These are phyloP conservation scores for Ophioninae sp. DNA, from an alignment of 2,888 invertebrate genomes.

Conservation along the genomic window DNA sequence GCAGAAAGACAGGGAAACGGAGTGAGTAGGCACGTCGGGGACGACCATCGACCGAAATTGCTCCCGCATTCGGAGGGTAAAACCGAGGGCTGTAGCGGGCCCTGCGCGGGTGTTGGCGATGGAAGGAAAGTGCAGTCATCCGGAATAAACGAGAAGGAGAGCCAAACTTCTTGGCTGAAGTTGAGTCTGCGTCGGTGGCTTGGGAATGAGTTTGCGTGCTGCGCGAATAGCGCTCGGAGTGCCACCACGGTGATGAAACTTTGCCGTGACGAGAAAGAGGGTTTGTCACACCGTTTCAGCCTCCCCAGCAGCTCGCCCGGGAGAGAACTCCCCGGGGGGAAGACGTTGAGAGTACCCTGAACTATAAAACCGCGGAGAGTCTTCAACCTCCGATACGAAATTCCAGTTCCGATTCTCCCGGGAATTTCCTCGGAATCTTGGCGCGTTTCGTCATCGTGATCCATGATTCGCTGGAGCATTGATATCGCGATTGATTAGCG, in stretches of 20 bases:
- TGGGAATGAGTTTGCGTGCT: constrained; percentile 78
- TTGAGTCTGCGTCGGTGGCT: constrained; percentile 73
- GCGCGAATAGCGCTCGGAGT: constrained; percentile 49
- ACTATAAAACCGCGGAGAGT: constrained; percentile 59
- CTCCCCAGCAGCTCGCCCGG: constrained; percentile 59
- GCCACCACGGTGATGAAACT: constrained; percentile 78
- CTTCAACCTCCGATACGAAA: constrained; percentile 35
- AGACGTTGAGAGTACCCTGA: background rate
- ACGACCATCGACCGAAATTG: constrained; percentile 75
- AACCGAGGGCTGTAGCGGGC: constrained; percentile 61
- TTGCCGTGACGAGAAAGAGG: constrained; percentile 80
- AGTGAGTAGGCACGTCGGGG: constrained; percentile 59
- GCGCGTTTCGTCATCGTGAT: background rate
- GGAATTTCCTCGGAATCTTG: background rate
- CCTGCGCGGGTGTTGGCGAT: constrained; percentile 71
- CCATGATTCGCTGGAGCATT: background rate
- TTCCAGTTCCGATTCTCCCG: background rate
- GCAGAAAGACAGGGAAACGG: constrained; percentile 39
- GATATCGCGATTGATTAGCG: background rate
- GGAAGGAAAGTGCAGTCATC: constrained; percentile 80
- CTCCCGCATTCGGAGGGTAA: constrained; percentile 67
- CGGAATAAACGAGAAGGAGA: constrained; percentile 81
- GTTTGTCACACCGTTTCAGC: constrained; percentile 75
- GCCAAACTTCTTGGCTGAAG: constrained; percentile 80
- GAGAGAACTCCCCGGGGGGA: constrained; percentile 10